A percentile compares a stretch with the other conserved stretches of the same genome.
These are phyloP conservation scores for Agelastica alni DNA, from an alignment of 2,888 invertebrate genomes.

Conservation along the genomic window DNA sequence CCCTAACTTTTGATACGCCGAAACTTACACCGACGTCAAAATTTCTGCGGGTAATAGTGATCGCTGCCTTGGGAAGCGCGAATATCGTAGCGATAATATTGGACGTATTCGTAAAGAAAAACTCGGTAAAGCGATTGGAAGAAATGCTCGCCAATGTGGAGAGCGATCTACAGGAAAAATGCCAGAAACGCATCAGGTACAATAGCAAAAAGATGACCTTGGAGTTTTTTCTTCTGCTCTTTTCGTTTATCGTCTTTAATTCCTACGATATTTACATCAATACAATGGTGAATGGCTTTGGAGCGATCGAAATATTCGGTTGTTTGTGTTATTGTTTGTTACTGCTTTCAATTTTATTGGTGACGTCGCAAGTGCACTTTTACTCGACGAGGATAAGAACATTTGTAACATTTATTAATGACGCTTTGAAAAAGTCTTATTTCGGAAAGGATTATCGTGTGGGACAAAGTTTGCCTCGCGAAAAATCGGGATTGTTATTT, in stretches of 20 bases:
- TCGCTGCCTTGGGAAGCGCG: no score
- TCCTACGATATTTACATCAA: neutral
- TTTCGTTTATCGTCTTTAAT: neutral
- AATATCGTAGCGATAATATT: no score
- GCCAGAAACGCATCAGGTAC: slow-evolving; percentile 6
- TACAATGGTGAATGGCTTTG: neutral
- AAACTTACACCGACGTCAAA: no score
- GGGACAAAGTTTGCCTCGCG: neutral
- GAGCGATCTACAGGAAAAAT: slow-evolving; percentile 17
- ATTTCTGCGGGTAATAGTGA: no score
- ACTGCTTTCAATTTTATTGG: neutral
- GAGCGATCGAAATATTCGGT: neutral
- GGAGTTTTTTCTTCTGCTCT: neutral
- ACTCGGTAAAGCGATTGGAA: no score
- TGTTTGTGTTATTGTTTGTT: neutral
- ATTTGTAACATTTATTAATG: neutral
- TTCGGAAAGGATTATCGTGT: neutral
- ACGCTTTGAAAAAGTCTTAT: neutral
- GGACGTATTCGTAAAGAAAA: no score
- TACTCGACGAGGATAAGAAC: neutral
- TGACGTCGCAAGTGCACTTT: neutral
- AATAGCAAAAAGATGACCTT: neutral
- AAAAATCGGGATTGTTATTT: slow-evolving; percentile 4
- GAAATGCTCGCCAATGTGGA: no score
- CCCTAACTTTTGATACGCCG: no score